A percentile compares a stretch with the other conserved stretches of the same genome.
phyloP scores from a whole-genome alignment of 1,140 invertebrate species.

The Harlomillsia oculata region DNA sequence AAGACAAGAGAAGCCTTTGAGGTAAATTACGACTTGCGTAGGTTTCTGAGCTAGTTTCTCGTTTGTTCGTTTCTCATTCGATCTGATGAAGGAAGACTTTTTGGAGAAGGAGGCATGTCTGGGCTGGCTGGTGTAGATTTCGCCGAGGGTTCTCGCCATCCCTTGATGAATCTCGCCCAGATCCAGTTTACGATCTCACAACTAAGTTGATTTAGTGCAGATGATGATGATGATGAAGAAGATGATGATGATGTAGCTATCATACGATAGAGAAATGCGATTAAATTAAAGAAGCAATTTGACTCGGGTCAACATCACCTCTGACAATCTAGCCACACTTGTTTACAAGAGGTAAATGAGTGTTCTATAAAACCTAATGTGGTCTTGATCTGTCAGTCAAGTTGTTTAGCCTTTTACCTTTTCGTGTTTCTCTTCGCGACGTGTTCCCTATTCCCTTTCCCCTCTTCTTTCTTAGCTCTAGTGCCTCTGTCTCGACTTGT shows the following conservation, averaged over 20 bases:
- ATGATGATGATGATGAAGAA: no score
- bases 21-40: no score
- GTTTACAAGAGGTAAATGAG: constrained; percentile 16
- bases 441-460: not conserved
- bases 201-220: not conserved
- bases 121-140: no score
- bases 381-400: constrained; percentile 17
- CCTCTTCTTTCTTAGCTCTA: not conserved
- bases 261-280: no score
- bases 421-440: not conserved
- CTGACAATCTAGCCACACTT: constrained; percentile 5
- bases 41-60: no score
- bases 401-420: constrained; percentile 6
- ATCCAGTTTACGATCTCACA: not conserved
- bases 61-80: no score
- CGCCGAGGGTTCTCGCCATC: no score
- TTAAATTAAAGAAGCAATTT: no score
- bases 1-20: no score
- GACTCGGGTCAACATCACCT: not conserved
- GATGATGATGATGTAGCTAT: no score
- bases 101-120: no score
- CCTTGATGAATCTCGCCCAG: not conserved
- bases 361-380: constrained; percentile 15
- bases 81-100: no score
- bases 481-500: constrained; percentile 8